Evolutionary conservation across 2,888 invertebrate genomes (phyloP).

Genomic region (Calliphora vomitoria): DNA sequence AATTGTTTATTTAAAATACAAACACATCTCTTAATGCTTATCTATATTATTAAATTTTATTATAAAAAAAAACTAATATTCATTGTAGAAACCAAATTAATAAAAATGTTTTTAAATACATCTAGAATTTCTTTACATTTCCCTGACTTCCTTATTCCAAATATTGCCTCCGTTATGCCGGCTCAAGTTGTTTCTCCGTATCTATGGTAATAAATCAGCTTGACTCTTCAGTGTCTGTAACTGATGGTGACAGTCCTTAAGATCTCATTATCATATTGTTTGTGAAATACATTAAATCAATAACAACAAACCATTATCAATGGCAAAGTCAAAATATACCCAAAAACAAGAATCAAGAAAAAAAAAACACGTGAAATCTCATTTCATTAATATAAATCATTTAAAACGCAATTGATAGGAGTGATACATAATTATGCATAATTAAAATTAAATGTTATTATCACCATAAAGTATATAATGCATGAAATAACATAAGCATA

Average conservation of each 20-base stretch:
- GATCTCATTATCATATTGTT: conserved; percentile 19
- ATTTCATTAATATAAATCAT: conserved; percentile 4
- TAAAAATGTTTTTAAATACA: no score
- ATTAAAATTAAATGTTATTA: no score
- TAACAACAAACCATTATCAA: conserved; percentile 29
- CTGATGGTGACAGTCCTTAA: conserved; percentile 55
- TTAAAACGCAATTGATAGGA: neutral
- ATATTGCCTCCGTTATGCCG: neutral
- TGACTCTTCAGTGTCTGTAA: conserved; percentile 25
- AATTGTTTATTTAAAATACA: no score
- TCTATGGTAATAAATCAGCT: neutral
- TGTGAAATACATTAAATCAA: conserved; percentile 9
- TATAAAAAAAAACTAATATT: no score
- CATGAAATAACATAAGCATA: neutral
- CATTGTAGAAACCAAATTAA: no score
- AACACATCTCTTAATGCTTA: no score
- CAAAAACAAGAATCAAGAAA: neutral
- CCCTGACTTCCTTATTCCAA: conserved; percentile 12
- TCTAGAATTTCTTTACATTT: neutral
- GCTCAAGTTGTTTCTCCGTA: neutral
- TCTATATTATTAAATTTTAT: no score
- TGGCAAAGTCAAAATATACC: neutral
- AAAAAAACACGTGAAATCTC: conserved; percentile 11
- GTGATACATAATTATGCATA: neutral
- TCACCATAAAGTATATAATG: no score